phyloP scores from a whole-genome alignment of 2,797 vertebrate genomes.

The Ctenopoma multispine region DNA sequence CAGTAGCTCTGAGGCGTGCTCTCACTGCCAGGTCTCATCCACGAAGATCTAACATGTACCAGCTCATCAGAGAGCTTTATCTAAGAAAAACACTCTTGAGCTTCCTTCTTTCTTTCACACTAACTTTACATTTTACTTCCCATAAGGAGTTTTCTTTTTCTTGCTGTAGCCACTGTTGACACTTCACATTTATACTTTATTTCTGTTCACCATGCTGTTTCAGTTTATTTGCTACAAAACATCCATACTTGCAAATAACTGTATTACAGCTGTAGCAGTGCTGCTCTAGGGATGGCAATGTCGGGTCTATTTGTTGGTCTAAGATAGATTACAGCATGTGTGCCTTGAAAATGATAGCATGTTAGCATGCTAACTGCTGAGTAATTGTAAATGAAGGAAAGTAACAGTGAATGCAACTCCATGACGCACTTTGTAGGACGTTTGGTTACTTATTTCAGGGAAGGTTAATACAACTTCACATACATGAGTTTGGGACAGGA shows the following conservation, averaged over 20 bases:
- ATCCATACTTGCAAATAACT: background rate
- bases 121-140: background rate
- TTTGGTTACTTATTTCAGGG: too few species aligned
- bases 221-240: background rate
- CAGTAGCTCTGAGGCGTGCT: background rate
- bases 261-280: background rate
- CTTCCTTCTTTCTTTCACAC: background rate
- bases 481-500: background rate
- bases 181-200: background rate
- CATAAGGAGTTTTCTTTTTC: background rate
- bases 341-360: background rate
- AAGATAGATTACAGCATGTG: background rate
- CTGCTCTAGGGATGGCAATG: background rate
- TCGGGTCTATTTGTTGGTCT: background rate
- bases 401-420: background rate
- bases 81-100: background rate
- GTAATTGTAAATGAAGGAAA: background rate
- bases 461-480: too few species aligned
- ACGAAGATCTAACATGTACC: background rate
- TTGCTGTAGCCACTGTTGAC: background rate
- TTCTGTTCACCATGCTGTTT: background rate
- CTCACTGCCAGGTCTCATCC: constrained; percentile 1
- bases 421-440: too few species aligned
- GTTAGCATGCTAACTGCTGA: background rate
- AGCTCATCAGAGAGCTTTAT: background rate